These are phyloP conservation scores for Apocrypta bakeri DNA, from an alignment of 1,140 invertebrate species.

Conservation along the genomic window DNA sequence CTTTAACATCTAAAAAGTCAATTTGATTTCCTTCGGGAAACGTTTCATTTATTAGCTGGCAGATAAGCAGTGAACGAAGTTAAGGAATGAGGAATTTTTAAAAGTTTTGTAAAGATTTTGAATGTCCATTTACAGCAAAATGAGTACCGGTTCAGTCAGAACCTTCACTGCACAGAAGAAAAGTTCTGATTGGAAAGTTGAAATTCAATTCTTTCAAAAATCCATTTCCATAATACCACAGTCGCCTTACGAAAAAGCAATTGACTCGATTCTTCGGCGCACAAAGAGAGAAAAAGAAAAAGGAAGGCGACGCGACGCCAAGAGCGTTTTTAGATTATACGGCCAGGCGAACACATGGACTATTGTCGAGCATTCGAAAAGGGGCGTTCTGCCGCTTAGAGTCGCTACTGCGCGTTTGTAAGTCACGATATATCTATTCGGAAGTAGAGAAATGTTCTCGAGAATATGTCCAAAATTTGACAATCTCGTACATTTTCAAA, in stretches of 20 bases:
- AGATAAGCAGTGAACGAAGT: too few relatives aligned
- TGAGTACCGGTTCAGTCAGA: not conserved
- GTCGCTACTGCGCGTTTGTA: not conserved
- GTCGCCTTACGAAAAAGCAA: conserved; percentile 1
- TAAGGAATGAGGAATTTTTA: too few relatives aligned
- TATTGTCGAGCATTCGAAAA: conserved; percentile 16
- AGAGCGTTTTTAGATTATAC: conserved; percentile 4
- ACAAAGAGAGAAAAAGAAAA: not conserved
- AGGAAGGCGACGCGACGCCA: not conserved
- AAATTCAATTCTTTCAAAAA: conserved; percentile 16
- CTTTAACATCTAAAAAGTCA: too few relatives aligned
- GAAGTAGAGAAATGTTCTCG: not conserved
- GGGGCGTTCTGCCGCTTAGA: not conserved
- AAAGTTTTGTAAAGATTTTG: not conserved
- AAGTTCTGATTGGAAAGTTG: not conserved
- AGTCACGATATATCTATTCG: not conserved
- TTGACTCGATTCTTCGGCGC: not conserved
- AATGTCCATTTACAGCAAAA: not conserved
- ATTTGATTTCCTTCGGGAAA: too few relatives aligned
- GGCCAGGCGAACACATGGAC: not conserved
- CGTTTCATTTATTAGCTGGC: too few relatives aligned
- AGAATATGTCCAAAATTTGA: not conserved
- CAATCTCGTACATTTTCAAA: not conserved
- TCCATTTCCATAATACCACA: conserved; percentile 2
- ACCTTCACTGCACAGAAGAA: not conserved